Evolutionary conservation across 2,797 vertebrate genomes (phyloP).

Genomic region (Manis crassicaudata): DNA sequence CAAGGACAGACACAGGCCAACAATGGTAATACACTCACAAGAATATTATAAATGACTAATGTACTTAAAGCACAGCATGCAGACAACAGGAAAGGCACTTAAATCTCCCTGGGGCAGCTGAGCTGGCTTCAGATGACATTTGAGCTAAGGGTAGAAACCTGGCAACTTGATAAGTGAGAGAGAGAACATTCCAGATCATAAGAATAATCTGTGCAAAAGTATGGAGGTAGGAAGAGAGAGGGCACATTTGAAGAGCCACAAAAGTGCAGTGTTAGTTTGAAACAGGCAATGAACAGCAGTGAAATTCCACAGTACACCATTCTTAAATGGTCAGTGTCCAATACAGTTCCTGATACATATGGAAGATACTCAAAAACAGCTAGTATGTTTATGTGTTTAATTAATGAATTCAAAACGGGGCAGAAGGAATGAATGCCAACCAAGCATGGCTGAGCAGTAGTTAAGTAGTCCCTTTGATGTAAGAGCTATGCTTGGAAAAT

Average conservation of each 20-base stretch:
- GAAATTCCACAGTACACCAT: background rate
- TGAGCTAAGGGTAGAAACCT: background rate
- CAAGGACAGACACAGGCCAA: background rate
- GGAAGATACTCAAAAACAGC: background rate
- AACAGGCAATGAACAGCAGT: background rate
- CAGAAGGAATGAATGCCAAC: conserved; percentile 37
- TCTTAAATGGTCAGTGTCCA: background rate
- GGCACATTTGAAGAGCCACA: background rate
- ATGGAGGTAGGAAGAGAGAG: background rate
- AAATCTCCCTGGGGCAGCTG: background rate
- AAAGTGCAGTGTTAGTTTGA: background rate
- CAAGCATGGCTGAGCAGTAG: background rate
- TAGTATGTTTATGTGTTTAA: background rate
- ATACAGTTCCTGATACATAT: background rate
- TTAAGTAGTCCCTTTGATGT: background rate
- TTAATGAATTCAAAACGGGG: conserved; percentile 11
- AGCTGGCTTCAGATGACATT: conserved; percentile 16
- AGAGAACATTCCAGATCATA: background rate
- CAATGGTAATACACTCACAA: background rate
- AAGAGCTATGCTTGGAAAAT: background rate
- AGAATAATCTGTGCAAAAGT: background rate
- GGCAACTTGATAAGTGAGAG: background rate
- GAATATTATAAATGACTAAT: background rate
- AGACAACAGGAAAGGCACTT: conserved; percentile 26
- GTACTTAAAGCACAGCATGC: background rate